Percentiles rank a stretch among this genome's conserved stretches.
Conservation (phyloP, 2,113 vertebrate species). For the Mus musculus region GRCm39 chr15:80955501-80956000, state of each 20-base stretch:
- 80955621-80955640: neutral
- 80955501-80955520: neutral
- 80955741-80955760: too few species aligned
- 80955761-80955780: too few species aligned
- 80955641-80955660: neutral
- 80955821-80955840: too few species aligned
- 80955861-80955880: too few species aligned
- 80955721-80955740: neutral
- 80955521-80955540: neutral
- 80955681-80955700: constrained; percentile 3
- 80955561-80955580: constrained; percentile 38
- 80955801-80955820: too few species aligned
- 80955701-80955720: neutral
- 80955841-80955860: too few species aligned
- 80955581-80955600: neutral
- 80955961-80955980: neutral
- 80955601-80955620: neutral
- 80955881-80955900: too few species aligned
- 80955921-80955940: neutral
- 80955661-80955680: neutral
- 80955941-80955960: neutral
- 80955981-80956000: neutral
- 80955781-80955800: too few species aligned
- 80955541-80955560: neutral
- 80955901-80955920: neutral